Percentiles rank a stretch among this genome's conserved stretches.
These are phyloP conservation scores for Agrotis puta DNA, from an alignment of 2,888 invertebrate genomes.

Conservation along the genomic window DNA sequence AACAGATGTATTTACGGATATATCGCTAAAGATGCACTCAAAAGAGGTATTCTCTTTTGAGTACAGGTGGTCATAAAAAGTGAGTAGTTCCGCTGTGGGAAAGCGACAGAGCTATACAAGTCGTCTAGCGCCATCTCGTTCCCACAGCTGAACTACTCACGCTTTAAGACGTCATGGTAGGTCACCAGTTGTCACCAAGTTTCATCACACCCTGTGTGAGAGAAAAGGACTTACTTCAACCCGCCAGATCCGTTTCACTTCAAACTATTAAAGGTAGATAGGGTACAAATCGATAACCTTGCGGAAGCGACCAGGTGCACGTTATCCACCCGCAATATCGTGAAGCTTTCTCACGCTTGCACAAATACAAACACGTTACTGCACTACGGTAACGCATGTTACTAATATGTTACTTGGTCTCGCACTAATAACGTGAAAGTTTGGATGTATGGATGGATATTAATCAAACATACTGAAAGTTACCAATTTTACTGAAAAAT, in stretches of 20 bases:
- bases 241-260: slow-evolving; percentile 61
- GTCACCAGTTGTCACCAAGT: not conserved
- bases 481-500: too few relatives aligned
- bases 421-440: too few relatives aligned
- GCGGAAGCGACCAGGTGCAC: slow-evolving; percentile 70
- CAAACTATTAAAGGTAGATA: slow-evolving; percentile 67
- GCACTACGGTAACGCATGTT: slow-evolving; percentile 32
- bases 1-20: too few relatives aligned
- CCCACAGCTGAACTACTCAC: too few relatives aligned
- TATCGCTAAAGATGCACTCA: not conserved
- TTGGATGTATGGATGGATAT: too few relatives aligned
- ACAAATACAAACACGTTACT: slow-evolving; percentile 59
- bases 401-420: not conserved
- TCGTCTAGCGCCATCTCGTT: too few relatives aligned
- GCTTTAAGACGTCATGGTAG: too few relatives aligned
- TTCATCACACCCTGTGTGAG: not conserved
- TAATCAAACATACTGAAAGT: too few relatives aligned
- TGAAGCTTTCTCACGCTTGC: slow-evolving; percentile 72
- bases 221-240: slow-evolving; percentile 1
- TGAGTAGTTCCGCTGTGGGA: too few relatives aligned
- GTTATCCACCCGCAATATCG: slow-evolving; percentile 48
- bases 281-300: slow-evolving; percentile 70
- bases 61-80: too few relatives aligned
- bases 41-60: too few relatives aligned
- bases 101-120: too few relatives aligned